Percentiles rank a stretch among this genome's conserved stretches.
These are phyloP conservation scores for Aurelia coerulea DNA, from an alignment of 30 jellyfish, hydroid and myxozoan species.

Conservation along the genomic window DNA sequence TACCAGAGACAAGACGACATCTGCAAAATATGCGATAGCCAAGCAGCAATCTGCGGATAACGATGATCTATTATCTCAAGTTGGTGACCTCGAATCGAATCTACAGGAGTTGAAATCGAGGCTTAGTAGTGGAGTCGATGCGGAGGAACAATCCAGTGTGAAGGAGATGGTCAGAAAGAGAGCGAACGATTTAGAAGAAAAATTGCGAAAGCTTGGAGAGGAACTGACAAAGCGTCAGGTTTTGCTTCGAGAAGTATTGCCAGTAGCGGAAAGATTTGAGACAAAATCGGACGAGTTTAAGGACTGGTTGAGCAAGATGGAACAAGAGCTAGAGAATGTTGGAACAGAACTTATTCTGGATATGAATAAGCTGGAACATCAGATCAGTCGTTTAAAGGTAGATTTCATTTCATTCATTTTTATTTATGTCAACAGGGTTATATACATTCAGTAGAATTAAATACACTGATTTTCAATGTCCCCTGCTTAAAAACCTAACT, in stretches of 20 bases:
- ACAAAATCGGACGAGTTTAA: not conserved
- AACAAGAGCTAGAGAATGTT: not conserved
- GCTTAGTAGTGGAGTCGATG: not conserved
- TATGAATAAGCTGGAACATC: not conserved
- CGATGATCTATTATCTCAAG: constrained; percentile 36
- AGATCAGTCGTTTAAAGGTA: too few species aligned
- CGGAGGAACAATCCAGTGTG: constrained; percentile 34
- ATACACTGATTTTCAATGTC: too few species aligned
- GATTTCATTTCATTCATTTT: too few species aligned
- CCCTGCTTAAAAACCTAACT: too few species aligned
- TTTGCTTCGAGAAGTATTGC: constrained; percentile 10
- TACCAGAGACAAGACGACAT: constrained; percentile 57
- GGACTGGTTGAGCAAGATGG: not conserved
- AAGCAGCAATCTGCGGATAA: constrained; percentile 72
- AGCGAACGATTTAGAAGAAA: not conserved
- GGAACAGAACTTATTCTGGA: not conserved
- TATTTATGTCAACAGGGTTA: too few species aligned
- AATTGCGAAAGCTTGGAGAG: constrained; percentile 7
- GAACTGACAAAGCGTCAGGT: not conserved
- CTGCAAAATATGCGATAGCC: constrained; percentile 58
- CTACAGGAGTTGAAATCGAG: constrained; percentile 18
- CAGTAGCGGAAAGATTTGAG: not conserved
- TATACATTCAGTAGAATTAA: too few species aligned
- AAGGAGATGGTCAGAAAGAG: constrained; percentile 9
- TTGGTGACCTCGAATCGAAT: constrained; percentile 3